phyloP scores from a whole-genome alignment of 1,140 invertebrate genomes.

The Trialeurodes vaporariorum region DNA sequence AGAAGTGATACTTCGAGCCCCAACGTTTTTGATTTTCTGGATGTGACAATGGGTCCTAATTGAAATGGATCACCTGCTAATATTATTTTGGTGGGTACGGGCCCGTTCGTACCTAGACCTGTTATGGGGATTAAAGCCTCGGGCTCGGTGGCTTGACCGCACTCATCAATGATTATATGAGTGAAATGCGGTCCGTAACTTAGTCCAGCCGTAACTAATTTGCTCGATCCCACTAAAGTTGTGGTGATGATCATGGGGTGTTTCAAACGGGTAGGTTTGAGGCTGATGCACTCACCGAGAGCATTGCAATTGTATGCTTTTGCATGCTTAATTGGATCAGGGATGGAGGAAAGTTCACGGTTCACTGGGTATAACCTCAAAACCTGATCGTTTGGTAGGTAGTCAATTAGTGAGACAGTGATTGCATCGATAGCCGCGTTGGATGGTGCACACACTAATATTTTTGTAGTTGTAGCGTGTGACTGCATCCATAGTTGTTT shows the following conservation, averaged over 20 bases:
- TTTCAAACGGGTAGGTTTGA: slow-evolving; percentile 65
- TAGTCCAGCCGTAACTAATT: slow-evolving; percentile 62
- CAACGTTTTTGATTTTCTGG: slow-evolving; percentile 44
- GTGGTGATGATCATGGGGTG: slow-evolving; percentile 40
- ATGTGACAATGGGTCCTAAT: slow-evolving; percentile 69
- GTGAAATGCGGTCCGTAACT: slow-evolving; percentile 79
- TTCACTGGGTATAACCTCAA: background rate
- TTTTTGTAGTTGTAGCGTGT: slow-evolving; percentile 40
- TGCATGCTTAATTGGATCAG: background rate
- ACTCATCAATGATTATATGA: slow-evolving; percentile 81
- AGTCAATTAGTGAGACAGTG: background rate
- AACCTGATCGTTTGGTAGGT: background rate
- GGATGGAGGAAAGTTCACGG: background rate
- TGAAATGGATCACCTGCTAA: slow-evolving; percentile 88
- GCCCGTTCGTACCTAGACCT: background rate
- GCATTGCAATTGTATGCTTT: slow-evolving; percentile 38
- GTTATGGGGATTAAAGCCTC: slow-evolving; percentile 65
- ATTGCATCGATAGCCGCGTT: background rate
- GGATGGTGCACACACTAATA: background rate
- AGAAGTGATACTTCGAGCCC: slow-evolving; percentile 41
- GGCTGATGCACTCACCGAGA: slow-evolving; percentile 62
- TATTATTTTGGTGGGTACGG: slow-evolving; percentile 48
- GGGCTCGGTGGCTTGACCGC: slow-evolving; percentile 80
- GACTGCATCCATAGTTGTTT: slow-evolving; percentile 58
- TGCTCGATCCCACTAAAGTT: slow-evolving; percentile 23